Base-by-base conservation (phyloP, 1,140 invertebrate genomes). In the Chymomyza costata region DNA sequence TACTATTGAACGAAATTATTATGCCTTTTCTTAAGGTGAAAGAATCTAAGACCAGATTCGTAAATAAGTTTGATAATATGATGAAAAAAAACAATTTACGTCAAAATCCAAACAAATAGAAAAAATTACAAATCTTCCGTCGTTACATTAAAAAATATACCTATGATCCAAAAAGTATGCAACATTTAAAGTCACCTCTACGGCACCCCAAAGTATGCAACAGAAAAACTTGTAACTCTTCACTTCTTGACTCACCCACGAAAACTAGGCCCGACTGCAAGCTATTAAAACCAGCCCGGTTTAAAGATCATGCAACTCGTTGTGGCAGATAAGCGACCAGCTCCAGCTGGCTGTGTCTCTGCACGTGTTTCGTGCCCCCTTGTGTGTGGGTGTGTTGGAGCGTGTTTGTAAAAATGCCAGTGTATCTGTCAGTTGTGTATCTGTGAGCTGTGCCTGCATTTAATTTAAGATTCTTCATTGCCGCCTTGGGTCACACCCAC, bases 281-380 rank as follows among this genome's bases (percentile, higher is more conserved):
- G 30, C 18, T 37, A 38, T 38, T 15, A 38, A 43, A 37, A 32
- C 40, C 45, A 47, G 46, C 51, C 53, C 47, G 31, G 55, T 54
- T 47, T 65, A 35, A 35, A 54, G 73, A 78, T 78, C 73, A 51
- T 80, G 66, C 71, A 56, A 69, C 65, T 54, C 44, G 70, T 65
- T 68, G 65, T 56, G 50, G 70, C 70, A 76, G 69, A 76, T 70
- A 64, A 67, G 53, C 21, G 3, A n/a, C 25, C 41, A 13, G 37
- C 18, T 18, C 30, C 37, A 25, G 21, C 21, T 16, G 25, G 34
- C 40, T n/a, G n/a, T n/a, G n/a, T n/a, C n/a, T n/a, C n/a, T 52
- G 65, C 70, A 76, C 70, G 54, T 67, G 68, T 57, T 45, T 52
- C 8, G 3, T 25, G 21, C 3, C 3, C 21, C 3, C 21, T 25